phyloP scores from a whole-genome alignment of 2,888 invertebrate genomes.

The Nemurella pictetii region DNA sequence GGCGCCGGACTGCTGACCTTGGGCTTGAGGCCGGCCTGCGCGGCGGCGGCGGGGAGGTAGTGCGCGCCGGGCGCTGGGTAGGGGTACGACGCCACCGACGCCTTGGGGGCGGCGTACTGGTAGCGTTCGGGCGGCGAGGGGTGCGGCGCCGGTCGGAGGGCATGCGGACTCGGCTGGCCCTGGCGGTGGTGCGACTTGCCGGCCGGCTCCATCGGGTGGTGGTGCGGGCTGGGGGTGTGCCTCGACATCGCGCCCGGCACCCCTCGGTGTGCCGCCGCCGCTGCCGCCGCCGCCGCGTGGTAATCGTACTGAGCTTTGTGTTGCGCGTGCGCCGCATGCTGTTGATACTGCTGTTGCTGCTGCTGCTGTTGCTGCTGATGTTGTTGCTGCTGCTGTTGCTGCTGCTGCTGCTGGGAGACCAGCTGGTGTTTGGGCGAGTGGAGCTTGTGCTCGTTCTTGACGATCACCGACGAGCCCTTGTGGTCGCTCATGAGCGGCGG shows the following conservation, averaged over 20 bases:
- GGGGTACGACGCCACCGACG: constrained; percentile 50
- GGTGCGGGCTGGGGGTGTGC: constrained; percentile 41
- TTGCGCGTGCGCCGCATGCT: constrained; percentile 40
- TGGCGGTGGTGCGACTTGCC: constrained; percentile 36
- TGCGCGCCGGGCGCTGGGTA: constrained; percentile 55
- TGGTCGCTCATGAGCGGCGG: constrained; percentile 69
- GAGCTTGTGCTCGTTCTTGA: constrained; percentile 72
- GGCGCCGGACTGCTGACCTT: constrained; percentile 80
- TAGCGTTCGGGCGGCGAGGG: constrained; percentile 48
- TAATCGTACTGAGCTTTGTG: constrained; percentile 51
- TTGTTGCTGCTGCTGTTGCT: constrained; percentile 49
- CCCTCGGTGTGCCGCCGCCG: no score
- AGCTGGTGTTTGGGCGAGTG: constrained; percentile 52
- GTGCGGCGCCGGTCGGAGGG: constrained; percentile 53
- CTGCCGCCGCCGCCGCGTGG: constrained; percentile 14
- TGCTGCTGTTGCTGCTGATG: constrained; percentile 45
- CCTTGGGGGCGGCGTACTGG: constrained; percentile 41
- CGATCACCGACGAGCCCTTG: constrained; percentile 71
- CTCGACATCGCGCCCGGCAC: no score
- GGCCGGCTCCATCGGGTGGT: constrained; percentile 34
- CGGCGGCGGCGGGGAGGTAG: constrained; percentile 50
- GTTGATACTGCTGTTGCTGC: constrained; percentile 38
- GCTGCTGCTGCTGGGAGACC: constrained; percentile 54
- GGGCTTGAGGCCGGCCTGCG: constrained; percentile 58
- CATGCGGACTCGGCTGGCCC: constrained; percentile 55